Base-by-base conservation (phyloP, 2,888 invertebrate genomes). In the Rhynchonema sp. region DNA sequence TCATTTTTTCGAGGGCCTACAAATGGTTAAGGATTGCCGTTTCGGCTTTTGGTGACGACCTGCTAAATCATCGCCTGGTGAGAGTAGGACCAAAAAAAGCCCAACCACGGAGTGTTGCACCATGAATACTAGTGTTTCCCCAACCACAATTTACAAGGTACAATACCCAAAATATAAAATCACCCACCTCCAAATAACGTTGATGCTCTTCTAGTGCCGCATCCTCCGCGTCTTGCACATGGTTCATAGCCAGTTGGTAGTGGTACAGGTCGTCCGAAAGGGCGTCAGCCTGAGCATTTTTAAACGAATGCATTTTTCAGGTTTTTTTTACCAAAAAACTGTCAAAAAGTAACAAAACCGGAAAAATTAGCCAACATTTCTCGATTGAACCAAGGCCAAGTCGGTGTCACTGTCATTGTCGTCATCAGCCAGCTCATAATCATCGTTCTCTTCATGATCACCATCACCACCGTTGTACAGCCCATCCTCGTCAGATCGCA, bases 341-440 rank as follows among this genome's bases (percentile, higher is more conserved):
- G 20, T 20, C 20, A 30, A 57, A 57, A 9, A 28, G 3, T 38
- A 57, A 29, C 13, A 9, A 29, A 38, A 17, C 6, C 38, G 2
- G 20, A 23, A 23, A 6, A 9, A 25, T 13, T 2, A 22, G 23
- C 46, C 9, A 46, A 62, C 62, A 61, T 62, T 62, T 3, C 58
- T 46, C 27, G 62, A 62, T 46, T 61, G 62, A 1, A 62, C 52
- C 30, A 60, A 46, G 26, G 58, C 62, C 53, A 62, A 25, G 55
- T 62, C 60, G 30, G 38, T 29, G 28, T 61, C 60, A 13, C 20
- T 13, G 22, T 27, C 55, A 25, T 38, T 23, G 22, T 57, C 27
- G 17, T n/a, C 28, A 1, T 27, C 55, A 20, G 26, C 25, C 9
- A 53, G 22, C 17, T n/a, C 20, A 1, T 54, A 54, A 23, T 27